phyloP scores from a whole-genome alignment of 1,140 invertebrate species.

The Drosophila nigrodunni region DNA sequence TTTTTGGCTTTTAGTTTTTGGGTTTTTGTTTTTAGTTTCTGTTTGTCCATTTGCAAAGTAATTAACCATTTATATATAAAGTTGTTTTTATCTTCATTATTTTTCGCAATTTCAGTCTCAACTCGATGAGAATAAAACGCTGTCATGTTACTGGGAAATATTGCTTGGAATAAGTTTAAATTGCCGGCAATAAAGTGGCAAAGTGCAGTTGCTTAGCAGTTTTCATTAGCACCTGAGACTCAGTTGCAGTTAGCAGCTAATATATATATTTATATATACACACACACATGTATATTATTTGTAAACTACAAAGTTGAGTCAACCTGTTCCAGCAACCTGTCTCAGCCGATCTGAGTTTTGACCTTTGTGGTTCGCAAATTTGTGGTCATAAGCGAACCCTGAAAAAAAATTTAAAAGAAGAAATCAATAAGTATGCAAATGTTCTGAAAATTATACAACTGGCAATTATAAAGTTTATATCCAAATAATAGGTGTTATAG shows the following conservation, averaged over 20 bases:
- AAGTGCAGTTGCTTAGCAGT: constrained; percentile 21
- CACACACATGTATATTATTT: neutral
- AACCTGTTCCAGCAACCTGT: constrained; percentile 16
- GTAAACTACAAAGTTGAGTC: neutral
- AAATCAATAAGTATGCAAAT: too few relatives aligned
- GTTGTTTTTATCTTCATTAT: neutral
- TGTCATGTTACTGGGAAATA: constrained; percentile 2
- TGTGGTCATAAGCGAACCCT: constrained; percentile 41
- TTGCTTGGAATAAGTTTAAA: constrained; percentile 3
- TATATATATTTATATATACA: neutral
- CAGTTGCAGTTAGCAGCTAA: constrained; percentile 1
- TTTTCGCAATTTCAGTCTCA: constrained; percentile 57
- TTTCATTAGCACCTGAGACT: constrained; percentile 1
- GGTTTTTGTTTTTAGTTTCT: constrained; percentile 14
- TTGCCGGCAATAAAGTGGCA: constrained; percentile 9
- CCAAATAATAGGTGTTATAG: too few relatives aligned
- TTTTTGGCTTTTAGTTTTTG: neutral
- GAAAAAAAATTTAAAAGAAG: constrained; percentile 20
- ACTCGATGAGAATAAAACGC: constrained; percentile 33
- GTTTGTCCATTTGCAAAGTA: constrained; percentile 49
- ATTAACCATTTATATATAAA: constrained; percentile 47
- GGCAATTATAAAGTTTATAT: too few relatives aligned
- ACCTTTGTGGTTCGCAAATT: constrained; percentile 20
- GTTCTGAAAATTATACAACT: too few relatives aligned
- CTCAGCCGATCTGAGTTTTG: neutral